Percentiles rank a stretch among this genome's conserved stretches.
Evolutionary conservation across 2,797 vertebrate genomes (phyloP).

Genomic region (Neosilurus hyrtlii): DNA sequence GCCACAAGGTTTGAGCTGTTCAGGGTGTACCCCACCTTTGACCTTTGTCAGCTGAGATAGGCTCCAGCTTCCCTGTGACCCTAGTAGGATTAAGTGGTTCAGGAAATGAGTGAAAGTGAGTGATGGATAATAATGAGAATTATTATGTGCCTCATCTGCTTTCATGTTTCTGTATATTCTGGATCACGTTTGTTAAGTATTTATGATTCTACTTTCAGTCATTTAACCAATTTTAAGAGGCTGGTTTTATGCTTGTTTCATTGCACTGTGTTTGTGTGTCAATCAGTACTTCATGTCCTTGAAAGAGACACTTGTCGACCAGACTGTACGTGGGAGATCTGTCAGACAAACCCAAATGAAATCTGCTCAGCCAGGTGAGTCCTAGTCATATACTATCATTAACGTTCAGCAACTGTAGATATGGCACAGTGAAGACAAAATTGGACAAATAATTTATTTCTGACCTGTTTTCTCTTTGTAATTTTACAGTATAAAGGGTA

Average conservation of each 20-base stretch:
- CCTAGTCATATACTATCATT: neutral
- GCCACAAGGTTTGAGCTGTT: too few relatives aligned
- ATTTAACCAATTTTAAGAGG: neutral
- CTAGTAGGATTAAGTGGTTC: too few relatives aligned
- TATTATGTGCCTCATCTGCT: neutral
- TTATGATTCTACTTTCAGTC: neutral
- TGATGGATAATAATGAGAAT: too few relatives aligned
- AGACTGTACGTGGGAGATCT: slow-evolving; percentile 71
- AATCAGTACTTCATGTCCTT: slow-evolving; percentile 62
- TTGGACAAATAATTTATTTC: neutral
- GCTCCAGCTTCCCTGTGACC: too few relatives aligned
- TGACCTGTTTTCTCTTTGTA: neutral
- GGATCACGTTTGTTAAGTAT: neutral
- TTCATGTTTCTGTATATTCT: slow-evolving; percentile 42
- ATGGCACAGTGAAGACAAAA: neutral
- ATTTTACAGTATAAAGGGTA: neutral
- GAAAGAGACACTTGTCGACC: slow-evolving; percentile 64
- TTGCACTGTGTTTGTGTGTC: slow-evolving; percentile 18
- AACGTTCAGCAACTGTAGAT: neutral
- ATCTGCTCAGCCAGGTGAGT: slow-evolving; percentile 72
- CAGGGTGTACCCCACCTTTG: too few relatives aligned
- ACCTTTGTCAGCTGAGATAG: too few relatives aligned
- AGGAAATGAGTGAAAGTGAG: too few relatives aligned
- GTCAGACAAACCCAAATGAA: slow-evolving; percentile 62
- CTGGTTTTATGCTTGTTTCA: neutral